Percentiles rank a stretch among this genome's conserved stretches.
These are phyloP conservation scores for Melanargia galathea DNA, from an alignment of 2,888 invertebrate species.

Conservation along the genomic window DNA sequence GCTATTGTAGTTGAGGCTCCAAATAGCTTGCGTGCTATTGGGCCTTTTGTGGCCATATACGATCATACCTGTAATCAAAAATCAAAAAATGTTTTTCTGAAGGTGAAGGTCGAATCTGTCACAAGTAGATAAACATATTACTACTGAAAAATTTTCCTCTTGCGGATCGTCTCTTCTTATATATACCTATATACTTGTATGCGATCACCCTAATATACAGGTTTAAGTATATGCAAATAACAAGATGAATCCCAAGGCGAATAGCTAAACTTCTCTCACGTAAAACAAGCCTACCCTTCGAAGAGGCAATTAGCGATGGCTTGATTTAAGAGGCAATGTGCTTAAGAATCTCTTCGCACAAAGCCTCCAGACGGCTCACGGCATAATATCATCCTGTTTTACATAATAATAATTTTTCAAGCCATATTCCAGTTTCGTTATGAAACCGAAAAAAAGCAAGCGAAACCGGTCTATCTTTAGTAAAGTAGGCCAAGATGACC, in stretches of 20 bases:
- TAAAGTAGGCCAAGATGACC: slow-evolving; percentile 35
- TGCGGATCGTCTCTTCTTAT: too few species aligned
- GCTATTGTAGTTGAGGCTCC: too few species aligned
- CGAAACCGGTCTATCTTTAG: slow-evolving; percentile 28
- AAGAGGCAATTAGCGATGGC: neutral
- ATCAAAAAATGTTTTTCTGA: too few species aligned
- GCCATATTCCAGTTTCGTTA: slow-evolving; percentile 1
- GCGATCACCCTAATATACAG: too few species aligned
- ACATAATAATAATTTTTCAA: neutral
- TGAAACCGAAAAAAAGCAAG: slow-evolving; percentile 18
- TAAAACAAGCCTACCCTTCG: neutral
- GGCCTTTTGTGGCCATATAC: too few species aligned
- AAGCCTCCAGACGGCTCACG: neutral
- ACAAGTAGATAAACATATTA: too few species aligned
- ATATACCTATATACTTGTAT: too few species aligned
- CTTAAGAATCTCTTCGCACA: neutral
- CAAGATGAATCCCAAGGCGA: neutral
- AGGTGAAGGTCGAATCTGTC: too few species aligned
- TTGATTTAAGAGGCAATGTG: too few species aligned
- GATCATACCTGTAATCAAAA: too few species aligned
- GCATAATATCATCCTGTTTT: slow-evolving; percentile 8
- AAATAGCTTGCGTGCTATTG: too few species aligned
- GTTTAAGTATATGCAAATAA: neutral
- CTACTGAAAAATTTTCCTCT: too few species aligned
- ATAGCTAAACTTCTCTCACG: neutral